Conservation (phyloP, 2,113 vertebrate genomes). For the Pseudopodoces humilis region DNA sequence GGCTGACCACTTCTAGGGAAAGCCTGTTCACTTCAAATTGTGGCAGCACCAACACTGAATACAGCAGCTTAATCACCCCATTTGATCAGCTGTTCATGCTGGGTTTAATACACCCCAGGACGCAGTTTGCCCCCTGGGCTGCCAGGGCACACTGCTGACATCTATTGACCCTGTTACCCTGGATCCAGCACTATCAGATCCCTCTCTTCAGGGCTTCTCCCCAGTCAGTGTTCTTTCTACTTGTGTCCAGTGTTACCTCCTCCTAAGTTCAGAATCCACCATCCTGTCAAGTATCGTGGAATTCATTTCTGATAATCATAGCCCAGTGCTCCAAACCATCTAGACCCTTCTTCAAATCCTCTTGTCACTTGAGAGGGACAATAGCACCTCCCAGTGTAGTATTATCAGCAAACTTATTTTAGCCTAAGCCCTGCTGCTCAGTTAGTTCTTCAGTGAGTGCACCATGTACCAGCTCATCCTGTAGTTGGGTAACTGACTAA, state of each 20-base stretch:
- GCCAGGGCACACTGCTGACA: background rate
- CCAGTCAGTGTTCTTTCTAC: background rate
- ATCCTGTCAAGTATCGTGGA: background rate
- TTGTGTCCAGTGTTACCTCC: background rate
- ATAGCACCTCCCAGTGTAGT: background rate
- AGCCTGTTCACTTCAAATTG: background rate
- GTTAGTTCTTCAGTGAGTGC: background rate
- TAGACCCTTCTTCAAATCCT: background rate
- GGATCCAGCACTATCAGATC: background rate
- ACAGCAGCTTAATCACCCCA: background rate
- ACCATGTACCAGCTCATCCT: background rate
- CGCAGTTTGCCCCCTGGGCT: background rate
- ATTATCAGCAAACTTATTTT: background rate
- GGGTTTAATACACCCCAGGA: background rate
- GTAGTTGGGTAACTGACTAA: background rate
- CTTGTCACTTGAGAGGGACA: background rate
- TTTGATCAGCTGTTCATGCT: background rate
- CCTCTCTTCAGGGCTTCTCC: background rate
- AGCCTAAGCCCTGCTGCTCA: background rate
- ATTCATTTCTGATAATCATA: background rate
- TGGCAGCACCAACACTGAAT: background rate
- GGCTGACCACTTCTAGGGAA: background rate
- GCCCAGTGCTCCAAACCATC: background rate
- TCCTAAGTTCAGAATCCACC: background rate
- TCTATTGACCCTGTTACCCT: background rate